A percentile compares a stretch with the other conserved stretches of the same genome.
phyloP scores from a whole-genome alignment of 2,888 invertebrate species.

The Nebria brevicollis region DNA sequence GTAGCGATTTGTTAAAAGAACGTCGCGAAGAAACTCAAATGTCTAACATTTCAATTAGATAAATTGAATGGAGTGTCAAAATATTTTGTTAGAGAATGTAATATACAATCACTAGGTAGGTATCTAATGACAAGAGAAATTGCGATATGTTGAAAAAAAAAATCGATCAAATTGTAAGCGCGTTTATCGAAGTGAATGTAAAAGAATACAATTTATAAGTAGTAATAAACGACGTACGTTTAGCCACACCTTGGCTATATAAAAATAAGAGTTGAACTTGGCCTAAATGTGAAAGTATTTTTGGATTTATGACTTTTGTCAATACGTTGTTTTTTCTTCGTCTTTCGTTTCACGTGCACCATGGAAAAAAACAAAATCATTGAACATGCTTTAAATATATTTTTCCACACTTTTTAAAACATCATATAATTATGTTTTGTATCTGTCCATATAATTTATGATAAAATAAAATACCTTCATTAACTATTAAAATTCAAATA shows the following conservation, averaged over 20 bases:
- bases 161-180: not conserved
- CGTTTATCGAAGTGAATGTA: not conserved
- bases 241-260: conserved; percentile 22
- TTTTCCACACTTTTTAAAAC: not conserved
- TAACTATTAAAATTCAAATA: not conserved
- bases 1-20: too few relatives aligned
- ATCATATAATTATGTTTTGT: not conserved
- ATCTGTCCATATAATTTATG: not conserved
- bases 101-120: not conserved
- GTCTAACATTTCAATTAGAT: too few relatives aligned
- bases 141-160: not conserved
- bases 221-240: not conserved
- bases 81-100: not conserved
- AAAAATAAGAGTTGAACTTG: conserved; percentile 43
- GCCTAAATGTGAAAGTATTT: conserved; percentile 42
- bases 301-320: conserved; percentile 24
- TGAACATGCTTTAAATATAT: not conserved
- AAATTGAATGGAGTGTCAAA: not conserved
- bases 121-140: not conserved
- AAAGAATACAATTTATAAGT: conserved; percentile 1
- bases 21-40: too few relatives aligned
- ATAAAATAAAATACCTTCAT: not conserved
- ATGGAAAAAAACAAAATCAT: too few relatives aligned
- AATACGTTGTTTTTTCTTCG: not conserved
- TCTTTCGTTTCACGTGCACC: not conserved